Evolutionary conservation across 92 coral and sea anemone species (phyloP).

Genomic region (Siderastrea siderea): DNA sequence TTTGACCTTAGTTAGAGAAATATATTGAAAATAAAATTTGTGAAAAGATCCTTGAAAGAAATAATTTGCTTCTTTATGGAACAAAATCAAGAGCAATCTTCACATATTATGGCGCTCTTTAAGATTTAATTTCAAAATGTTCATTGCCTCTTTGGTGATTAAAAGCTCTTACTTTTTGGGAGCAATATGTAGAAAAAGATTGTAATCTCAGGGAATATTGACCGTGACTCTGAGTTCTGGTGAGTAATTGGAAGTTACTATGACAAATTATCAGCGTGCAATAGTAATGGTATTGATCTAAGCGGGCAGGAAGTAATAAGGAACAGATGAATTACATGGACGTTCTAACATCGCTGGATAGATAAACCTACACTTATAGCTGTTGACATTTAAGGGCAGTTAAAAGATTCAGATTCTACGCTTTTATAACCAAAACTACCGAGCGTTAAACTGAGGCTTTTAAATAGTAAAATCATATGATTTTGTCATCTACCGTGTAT

Average conservation of each 20-base stretch:
- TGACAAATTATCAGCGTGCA: neutral
- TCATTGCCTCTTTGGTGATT: neutral
- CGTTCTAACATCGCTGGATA: neutral
- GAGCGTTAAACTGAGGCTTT: too few species aligned
- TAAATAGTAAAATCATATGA: too few species aligned
- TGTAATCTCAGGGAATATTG: conserved; percentile 6
- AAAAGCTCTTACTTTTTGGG: neutral
- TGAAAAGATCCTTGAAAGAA: neutral
- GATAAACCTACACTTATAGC: neutral
- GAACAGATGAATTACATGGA: neutral
- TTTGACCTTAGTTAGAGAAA: neutral
- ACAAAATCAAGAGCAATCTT: neutral
- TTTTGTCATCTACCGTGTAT: too few species aligned
- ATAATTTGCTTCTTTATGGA: neutral
- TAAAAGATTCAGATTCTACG: neutral
- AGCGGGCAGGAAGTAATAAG: neutral
- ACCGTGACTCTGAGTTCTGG: neutral
- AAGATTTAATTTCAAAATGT: neutral
- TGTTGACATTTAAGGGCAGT: neutral
- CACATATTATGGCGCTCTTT: neutral
- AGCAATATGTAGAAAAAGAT: neutral
- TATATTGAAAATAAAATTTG: neutral
- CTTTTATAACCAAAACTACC: too few species aligned
- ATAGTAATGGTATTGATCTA: neutral
- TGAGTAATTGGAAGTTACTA: neutral